A percentile compares a stretch with the other conserved stretches of the same genome.
Conservation (phyloP, 1,140 invertebrate genomes). For the Drosophila mauritiana region DNA sequence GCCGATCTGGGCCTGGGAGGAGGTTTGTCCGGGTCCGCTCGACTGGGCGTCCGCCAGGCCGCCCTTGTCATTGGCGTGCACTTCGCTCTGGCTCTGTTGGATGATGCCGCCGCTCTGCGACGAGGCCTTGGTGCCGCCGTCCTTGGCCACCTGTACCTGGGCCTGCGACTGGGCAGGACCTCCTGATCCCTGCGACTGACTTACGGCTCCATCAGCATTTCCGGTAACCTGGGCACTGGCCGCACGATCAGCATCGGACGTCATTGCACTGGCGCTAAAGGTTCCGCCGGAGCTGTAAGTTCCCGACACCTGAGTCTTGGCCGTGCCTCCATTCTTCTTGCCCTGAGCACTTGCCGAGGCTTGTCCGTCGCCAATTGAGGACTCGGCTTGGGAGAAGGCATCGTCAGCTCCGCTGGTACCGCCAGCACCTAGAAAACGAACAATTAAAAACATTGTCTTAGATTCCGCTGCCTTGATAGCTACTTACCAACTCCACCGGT, state of each 20-base stretch:
- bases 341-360: conserved; percentile 91
- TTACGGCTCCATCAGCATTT: conserved; percentile 90
- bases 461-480: fast-evolving
- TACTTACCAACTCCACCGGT: conserved; percentile 40
- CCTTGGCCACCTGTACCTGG: conserved; percentile 90
- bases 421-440: conserved; percentile 60
- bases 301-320: conserved; percentile 92
- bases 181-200: conserved; percentile 90
- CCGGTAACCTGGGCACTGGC: conserved; percentile 90
- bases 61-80: conserved; percentile 89
- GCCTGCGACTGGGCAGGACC: conserved; percentile 91
- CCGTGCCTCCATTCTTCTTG: conserved; percentile 88
- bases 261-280: conserved; percentile 92
- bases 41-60: conserved; percentile 93
- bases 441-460: neutral
- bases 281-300: conserved; percentile 90
- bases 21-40: conserved; percentile 91
- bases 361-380: conserved; percentile 89
- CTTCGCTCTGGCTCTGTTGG: conserved; percentile 87
- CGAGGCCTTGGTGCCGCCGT: conserved; percentile 89
- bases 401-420: conserved; percentile 85
- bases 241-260: conserved; percentile 89
- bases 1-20: conserved; percentile 93
- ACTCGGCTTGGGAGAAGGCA: conserved; percentile 91
- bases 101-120: conserved; percentile 90